Base-by-base conservation (phyloP, 2,113 vertebrate genomes). In the Alligator sinensis region DNA sequence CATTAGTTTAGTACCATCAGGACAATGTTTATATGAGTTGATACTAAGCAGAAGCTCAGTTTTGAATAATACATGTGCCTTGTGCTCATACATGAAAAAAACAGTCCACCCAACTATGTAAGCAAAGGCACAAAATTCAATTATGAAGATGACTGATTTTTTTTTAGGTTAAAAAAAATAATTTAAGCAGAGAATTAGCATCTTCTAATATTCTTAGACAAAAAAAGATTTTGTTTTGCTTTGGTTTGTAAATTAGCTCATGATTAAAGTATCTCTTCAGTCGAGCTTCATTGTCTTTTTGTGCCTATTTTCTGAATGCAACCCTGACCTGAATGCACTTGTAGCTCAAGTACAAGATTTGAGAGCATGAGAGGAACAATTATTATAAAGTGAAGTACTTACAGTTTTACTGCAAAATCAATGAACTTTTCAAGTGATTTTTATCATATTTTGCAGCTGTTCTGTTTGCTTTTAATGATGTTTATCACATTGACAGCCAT, bases 201-300 rank as follows among this genome's bases (percentile, higher is more conserved):
- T 98, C 98, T 98, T 98, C 97, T 97, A 98, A 98, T 98, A 98
- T 98, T 98, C 98, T 98, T 98, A 97, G 98, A 97, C 97, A 97
- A 97, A 97, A 97, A 97, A 97, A 92, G 81, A 97, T 97, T 98
- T 97, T 97, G 97, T 98, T 98, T 98, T 97, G 97, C 98, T 98
- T 98, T 98, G 98, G 97, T 98, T 98, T 98, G 97, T 98, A 98
- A 98, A 98, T 98, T 98, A 98, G 98, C 97, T 98, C 97, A 98
- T 98, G 98, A 98, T 98, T 98, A 98, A 98, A 98, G 98, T 96
- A 96, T 98, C 98, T 98, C 97, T 98, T 96, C 96, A 98, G 97
- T 96, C 94, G 64, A 61, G 92, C 13, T 91, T 96, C 96, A 98
- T 98, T 98, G 98, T 98, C 95, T 98, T 97, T 96, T 77, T 93